phyloP scores from a whole-genome alignment of 2,888 invertebrate species.

The Phania funesta region DNA sequence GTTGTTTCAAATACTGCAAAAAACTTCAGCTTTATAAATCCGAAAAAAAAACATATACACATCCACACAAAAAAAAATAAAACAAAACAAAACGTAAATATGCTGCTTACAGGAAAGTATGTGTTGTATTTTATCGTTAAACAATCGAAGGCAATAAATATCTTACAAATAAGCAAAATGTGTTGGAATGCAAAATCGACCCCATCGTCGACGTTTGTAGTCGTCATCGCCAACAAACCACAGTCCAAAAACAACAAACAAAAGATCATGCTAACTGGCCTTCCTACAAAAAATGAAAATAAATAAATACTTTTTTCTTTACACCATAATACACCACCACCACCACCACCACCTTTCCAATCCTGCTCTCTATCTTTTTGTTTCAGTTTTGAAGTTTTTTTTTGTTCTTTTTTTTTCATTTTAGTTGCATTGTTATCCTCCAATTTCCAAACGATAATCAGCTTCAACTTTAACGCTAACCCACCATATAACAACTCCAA shows the following conservation, averaged over 20 bases:
- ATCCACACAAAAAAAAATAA: conserved; percentile 8
- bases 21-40: conserved; percentile 24
- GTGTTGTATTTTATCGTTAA: conserved; percentile 79
- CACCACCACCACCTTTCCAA: conserved; percentile 32
- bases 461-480: conserved; percentile 56
- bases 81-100: conserved; percentile 55
- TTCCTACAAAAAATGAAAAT: conserved; percentile 58
- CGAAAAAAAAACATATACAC: conserved; percentile 40
- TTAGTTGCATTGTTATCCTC: conserved; percentile 53
- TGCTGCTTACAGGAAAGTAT: conserved; percentile 70
- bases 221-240: conserved; percentile 41
- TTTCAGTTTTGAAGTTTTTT: conserved; percentile 17
- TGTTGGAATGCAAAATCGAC: conserved; percentile 76
- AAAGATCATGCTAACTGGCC: conserved; percentile 54
- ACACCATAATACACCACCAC: conserved; percentile 29
- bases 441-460: conserved; percentile 65
- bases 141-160: conserved; percentile 81
- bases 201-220: conserved; percentile 47
- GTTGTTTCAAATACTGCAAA: conserved; percentile 49
- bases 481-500: conserved; percentile 48
- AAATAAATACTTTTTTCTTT: conserved; percentile 38
- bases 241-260: conserved; percentile 48
- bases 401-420: background rate
- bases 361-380: conserved; percentile 36
- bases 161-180: conserved; percentile 81